Evolutionary conservation across 2,113 vertebrate species (phyloP), one percentile per base, ranked within the genome.

Genomic region (Mohoua ochrocephala): DNA sequence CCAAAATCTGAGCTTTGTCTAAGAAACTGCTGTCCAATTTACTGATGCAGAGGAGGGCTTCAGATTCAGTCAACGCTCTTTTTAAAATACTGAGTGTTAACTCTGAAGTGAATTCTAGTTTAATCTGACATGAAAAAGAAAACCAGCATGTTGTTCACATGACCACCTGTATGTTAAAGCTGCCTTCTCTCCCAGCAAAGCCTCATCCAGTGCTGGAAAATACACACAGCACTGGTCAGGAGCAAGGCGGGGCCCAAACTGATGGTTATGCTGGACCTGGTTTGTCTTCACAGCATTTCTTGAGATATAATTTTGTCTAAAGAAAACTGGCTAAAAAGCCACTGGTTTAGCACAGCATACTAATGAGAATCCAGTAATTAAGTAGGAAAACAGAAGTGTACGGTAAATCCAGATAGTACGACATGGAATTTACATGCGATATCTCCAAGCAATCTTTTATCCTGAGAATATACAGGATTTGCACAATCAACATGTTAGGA

Each of bases 111-210:
- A 71, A 41, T 79, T 89, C 28, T 71, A 44, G 15, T 45, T 75
- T 75, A 53, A 67, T 45, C 39, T 63, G 42, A 41, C 26, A 27
- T 30, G 20, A 44, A 84, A 70, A 75, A 75, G 4, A 61, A 63
- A 57, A 30, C 9, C 13, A 0, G 0, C 14, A 31, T 54, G 35
- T 9, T 76, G 15, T 74, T 69, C 33, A 31, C 8, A n/a, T 44
- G 18, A 65, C 10, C 2, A 3, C 4, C 28, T 68, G 33, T 23
- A 56, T 23, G 14, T 44, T 84, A 65, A 73, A 81, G 23, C 9
- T 52, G 35, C 7, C 9, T 49, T 74, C 14, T 78, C 45, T 74
- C 5, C 49, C 54, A 69, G 33, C 0, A 8, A 81, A 17, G 33
- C 1, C 4, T 26, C 20, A 7, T 50, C 64, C 26, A 39, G 10